Percentiles rank a stretch among this genome's conserved stretches.
Evolutionary conservation across 1,140 invertebrate species (phyloP).

Genomic region (Penaeus japonicus): DNA sequence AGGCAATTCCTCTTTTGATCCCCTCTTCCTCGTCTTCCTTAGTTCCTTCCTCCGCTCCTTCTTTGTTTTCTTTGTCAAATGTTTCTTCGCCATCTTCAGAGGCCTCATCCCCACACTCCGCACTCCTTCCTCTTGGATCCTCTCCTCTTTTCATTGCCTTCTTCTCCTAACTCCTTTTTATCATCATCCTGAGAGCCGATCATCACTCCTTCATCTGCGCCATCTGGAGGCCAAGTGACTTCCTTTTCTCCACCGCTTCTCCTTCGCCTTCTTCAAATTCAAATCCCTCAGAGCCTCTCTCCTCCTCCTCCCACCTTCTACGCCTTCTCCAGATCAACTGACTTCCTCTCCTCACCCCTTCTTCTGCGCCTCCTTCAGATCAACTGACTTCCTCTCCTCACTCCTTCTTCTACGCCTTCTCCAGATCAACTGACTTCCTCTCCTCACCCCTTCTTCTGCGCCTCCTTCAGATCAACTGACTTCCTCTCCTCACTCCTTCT

Average conservation of each 20-base stretch:
- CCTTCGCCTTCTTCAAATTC: not conserved
- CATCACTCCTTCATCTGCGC: not conserved
- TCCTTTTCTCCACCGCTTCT: not conserved
- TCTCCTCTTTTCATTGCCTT: not conserved
- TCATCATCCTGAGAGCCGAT: no score
- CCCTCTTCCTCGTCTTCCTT: no score
- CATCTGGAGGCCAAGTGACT: no score
- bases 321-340: no score
- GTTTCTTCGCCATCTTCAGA: not conserved
- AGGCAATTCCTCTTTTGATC: no score
- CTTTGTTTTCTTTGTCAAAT: no score
- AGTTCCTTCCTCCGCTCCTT: no score
- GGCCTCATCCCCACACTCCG: not conserved
- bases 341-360: not conserved
- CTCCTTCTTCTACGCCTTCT: no score
- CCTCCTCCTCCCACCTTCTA: not conserved
- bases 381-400: not conserved
- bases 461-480: no score
- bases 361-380: no score
- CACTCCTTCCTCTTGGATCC: not conserved
- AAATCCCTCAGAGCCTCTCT: no score
- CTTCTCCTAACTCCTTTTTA: not conserved
- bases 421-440: no score
- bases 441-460: not conserved
- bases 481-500: not conserved